Conservation (phyloP, 2,797 vertebrate species). For the Ctenopoma kingsleyae region DNA sequence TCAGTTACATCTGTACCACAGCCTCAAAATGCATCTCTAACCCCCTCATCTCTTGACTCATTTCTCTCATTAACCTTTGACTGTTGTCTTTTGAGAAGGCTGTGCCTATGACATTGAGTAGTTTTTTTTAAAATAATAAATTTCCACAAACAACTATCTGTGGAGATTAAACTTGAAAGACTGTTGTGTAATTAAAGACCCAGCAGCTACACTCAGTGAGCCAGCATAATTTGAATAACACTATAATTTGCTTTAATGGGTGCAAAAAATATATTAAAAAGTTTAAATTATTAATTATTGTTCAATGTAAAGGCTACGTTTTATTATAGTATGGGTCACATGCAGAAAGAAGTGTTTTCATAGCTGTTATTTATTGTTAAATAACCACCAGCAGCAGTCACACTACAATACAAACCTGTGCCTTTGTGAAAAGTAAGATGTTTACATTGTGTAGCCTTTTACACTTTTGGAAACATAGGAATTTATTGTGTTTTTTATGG, state of each 20-base stretch:
- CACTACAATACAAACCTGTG: slow-evolving; percentile 52
- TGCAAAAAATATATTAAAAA: slow-evolving; percentile 26
- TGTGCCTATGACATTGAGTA: slow-evolving; percentile 5
- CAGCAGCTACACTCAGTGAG: slow-evolving; percentile 26
- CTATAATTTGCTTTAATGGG: slow-evolving; percentile 19
- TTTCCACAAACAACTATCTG: background rate
- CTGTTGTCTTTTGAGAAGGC: slow-evolving; percentile 32
- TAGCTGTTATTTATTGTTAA: slow-evolving; percentile 49
- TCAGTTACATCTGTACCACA: slow-evolving; percentile 32
- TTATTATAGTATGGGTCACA: slow-evolving; percentile 17
- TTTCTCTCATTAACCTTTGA: slow-evolving; percentile 22
- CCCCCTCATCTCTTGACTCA: background rate
- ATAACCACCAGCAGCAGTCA: slow-evolving; percentile 5
- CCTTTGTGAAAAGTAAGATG: slow-evolving; percentile 55
- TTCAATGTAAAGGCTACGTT: slow-evolving; percentile 2
- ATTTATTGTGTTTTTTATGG: slow-evolving; percentile 37
- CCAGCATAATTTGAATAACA: slow-evolving; percentile 8
- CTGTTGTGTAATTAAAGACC: slow-evolving; percentile 24
- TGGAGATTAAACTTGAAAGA: slow-evolving; percentile 27
- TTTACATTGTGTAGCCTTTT: slow-evolving; percentile 47
- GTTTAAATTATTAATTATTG: background rate
- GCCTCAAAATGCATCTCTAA: slow-evolving; percentile 8
- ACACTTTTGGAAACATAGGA: slow-evolving; percentile 26
- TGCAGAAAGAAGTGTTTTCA: slow-evolving; percentile 12
- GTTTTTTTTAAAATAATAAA: background rate